These are phyloP conservation scores for Dugesia japonica DNA, from an alignment of 2,888 invertebrate species.

Conservation along the genomic window DNA sequence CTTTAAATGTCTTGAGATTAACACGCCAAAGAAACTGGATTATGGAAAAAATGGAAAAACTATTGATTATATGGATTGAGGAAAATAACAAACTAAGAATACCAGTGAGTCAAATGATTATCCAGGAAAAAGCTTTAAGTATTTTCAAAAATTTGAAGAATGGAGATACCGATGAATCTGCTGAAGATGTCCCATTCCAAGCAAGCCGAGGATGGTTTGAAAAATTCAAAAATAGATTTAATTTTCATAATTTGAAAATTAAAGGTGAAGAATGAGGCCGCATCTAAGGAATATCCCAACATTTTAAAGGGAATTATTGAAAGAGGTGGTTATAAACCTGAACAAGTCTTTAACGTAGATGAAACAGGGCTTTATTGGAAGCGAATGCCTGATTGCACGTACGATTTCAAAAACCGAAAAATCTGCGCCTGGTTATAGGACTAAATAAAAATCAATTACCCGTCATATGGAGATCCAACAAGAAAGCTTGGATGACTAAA, in stretches of 20 bases:
- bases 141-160: not conserved
- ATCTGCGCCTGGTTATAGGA: not conserved
- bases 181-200: not conserved
- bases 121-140: too few species aligned
- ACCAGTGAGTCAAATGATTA: not conserved
- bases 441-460: constrained; percentile 14
- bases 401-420: too few species aligned
- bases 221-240: constrained; percentile 2
- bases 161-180: constrained; percentile 13
- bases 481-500: constrained; percentile 20
- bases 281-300: constrained; percentile 15
- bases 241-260: not conserved
- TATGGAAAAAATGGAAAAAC: not conserved
- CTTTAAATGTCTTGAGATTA: constrained; percentile 20
- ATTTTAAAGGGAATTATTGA: constrained; percentile 9
- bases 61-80: constrained; percentile 9
- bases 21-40: constrained; percentile 10
- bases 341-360: too few species aligned
- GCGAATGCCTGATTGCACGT: too few species aligned
- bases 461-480: too few species aligned
- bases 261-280: constrained; percentile 5
- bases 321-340: too few species aligned
- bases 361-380: too few species aligned
- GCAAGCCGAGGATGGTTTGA: constrained; percentile 11
- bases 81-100: not conserved